Evolutionary conservation across 2,888 invertebrate species (phyloP).

Genomic region (Tiliacea citrago): DNA sequence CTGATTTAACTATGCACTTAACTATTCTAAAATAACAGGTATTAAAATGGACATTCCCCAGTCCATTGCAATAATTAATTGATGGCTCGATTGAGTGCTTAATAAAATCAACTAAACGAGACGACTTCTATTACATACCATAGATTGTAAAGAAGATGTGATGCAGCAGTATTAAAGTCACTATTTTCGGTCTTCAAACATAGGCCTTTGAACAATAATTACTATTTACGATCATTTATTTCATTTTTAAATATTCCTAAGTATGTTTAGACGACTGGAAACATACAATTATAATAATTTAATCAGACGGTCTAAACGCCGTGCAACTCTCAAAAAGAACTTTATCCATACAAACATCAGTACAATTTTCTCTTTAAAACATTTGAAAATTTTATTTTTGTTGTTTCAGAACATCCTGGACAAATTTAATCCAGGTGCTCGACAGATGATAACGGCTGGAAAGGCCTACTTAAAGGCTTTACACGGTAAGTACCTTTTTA

Average conservation of each 20-base stretch:
- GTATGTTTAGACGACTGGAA: neutral
- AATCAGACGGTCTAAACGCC: neutral
- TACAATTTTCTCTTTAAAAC: slow-evolving; percentile 23
- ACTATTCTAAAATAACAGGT: neutral
- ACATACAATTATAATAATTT: neutral
- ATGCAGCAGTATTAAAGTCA: neutral
- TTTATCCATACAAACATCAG: slow-evolving; percentile 29
- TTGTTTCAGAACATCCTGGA: slow-evolving; percentile 98
- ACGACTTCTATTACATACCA: neutral
- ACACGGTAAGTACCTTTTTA: slow-evolving; percentile 93
- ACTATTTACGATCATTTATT: neutral
- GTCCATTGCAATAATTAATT: neutral
- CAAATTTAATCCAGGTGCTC: slow-evolving; percentile 98
- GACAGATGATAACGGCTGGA: slow-evolving; percentile 98
- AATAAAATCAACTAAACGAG: neutral
- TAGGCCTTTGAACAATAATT: neutral
- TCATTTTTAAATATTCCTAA: neutral
- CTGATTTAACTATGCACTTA: neutral
- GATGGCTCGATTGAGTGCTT: neutral
- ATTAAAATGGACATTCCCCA: neutral
- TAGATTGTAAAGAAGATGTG: neutral
- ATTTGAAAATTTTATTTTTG: slow-evolving; percentile 63
- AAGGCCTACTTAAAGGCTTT: slow-evolving; percentile 98
- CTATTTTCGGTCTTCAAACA: neutral
- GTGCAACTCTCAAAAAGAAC: slow-evolving; percentile 19